These are phyloP conservation scores for Heliopora coerulea DNA, from an alignment of 92 coral and sea anemone genomes.

Conservation along the genomic window DNA sequence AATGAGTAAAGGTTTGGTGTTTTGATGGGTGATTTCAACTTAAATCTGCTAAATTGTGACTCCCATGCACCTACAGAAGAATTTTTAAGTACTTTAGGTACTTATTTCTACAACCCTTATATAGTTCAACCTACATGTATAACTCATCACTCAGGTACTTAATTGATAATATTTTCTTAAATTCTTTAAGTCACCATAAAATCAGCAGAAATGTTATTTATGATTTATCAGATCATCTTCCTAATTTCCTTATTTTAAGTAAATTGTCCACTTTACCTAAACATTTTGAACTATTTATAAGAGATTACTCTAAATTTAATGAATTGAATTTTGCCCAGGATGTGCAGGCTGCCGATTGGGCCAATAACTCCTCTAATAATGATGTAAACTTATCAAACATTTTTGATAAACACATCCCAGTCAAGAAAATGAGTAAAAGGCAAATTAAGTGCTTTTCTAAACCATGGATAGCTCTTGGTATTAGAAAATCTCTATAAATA, in stretches of 20 bases:
- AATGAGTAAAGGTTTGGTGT: slow-evolving; percentile 3
- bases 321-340: slow-evolving; percentile 39
- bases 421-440: slow-evolving; percentile 36
- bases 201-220: slow-evolving; percentile 52
- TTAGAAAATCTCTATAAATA: slow-evolving; percentile 42
- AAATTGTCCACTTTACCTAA: slow-evolving; percentile 45
- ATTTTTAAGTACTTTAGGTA: slow-evolving; percentile 4
- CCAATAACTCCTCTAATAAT: not conserved
- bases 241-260: slow-evolving; percentile 50
- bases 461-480: slow-evolving; percentile 56
- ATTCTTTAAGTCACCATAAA: slow-evolving; percentile 37
- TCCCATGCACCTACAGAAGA: slow-evolving; percentile 11
- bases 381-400: slow-evolving; percentile 13
- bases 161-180: slow-evolving; percentile 58
- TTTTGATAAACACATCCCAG: slow-evolving; percentile 47
- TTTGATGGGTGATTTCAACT: slow-evolving; percentile 16
- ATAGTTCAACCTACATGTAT: slow-evolving; percentile 57
- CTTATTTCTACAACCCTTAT: slow-evolving; percentile 43
- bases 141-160: slow-evolving; percentile 54
- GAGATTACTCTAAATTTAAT: slow-evolving; percentile 52
- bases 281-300: slow-evolving; percentile 34
- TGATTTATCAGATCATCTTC: slow-evolving; percentile 52
- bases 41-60: slow-evolving; percentile 29
- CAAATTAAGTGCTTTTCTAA: slow-evolving; percentile 47
- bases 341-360: slow-evolving; percentile 41